These are phyloP conservation scores for Epizoanthus stellaris DNA, from an alignment of 92 coral and sea anemone species.

Conservation along the genomic window DNA sequence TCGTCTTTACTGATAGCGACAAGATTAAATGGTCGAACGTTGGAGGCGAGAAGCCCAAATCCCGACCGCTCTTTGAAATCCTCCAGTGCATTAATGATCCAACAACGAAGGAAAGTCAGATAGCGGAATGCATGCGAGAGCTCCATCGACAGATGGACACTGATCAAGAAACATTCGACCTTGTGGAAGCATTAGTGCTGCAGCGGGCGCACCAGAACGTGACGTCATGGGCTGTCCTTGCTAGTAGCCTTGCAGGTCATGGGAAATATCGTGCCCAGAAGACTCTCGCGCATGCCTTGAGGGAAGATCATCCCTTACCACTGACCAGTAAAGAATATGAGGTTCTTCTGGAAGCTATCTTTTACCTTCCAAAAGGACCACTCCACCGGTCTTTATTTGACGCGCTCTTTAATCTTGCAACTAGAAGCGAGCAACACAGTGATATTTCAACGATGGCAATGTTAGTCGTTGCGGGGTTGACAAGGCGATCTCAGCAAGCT, in stretches of 20 bases:
- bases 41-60: slow-evolving; percentile 68
- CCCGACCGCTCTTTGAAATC: slow-evolving; percentile 75
- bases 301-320: slow-evolving; percentile 61
- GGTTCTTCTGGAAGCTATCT: slow-evolving; percentile 63
- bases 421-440: slow-evolving; percentile 43
- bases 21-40: slow-evolving; percentile 75
- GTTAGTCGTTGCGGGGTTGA: slow-evolving; percentile 86
- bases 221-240: slow-evolving; percentile 83
- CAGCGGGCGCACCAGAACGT: slow-evolving; percentile 72
- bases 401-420: slow-evolving; percentile 62
- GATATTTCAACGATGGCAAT: slow-evolving; percentile 75
- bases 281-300: slow-evolving; percentile 67
- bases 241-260: slow-evolving; percentile 71
- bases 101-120: slow-evolving; percentile 70
- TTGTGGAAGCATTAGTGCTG: slow-evolving; percentile 55
- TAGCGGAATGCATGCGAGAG: slow-evolving; percentile 74
- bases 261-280: slow-evolving; percentile 71
- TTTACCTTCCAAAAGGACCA: slow-evolving; percentile 85
- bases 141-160: slow-evolving; percentile 72
- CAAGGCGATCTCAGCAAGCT: slow-evolving; percentile 73
- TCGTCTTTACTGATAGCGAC: slow-evolving; percentile 69
- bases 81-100: slow-evolving; percentile 81
- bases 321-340: slow-evolving; percentile 76
- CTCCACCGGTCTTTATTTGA: slow-evolving; percentile 65
- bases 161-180: slow-evolving; percentile 50